Percentiles rank a stretch among this genome's conserved stretches.
Conservation (phyloP, 1,140 invertebrate genomes). For the Drosophila mayri region DNA sequence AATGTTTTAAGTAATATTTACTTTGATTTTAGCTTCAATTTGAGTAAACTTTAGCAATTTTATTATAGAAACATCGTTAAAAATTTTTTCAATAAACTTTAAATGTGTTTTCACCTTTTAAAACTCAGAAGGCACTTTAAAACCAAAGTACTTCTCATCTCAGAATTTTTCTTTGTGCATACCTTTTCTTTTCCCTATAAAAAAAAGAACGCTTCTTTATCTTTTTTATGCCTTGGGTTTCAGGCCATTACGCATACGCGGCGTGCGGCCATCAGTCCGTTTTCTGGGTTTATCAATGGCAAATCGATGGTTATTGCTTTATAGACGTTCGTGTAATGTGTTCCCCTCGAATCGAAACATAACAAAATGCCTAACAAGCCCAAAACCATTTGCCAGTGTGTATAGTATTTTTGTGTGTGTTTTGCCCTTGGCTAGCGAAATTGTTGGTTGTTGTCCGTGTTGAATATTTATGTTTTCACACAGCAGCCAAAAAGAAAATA, state of each 20-base stretch:
- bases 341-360: conserved; percentile 33
- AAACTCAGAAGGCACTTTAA: neutral
- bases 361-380: conserved; percentile 59
- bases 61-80: too few relatives aligned
- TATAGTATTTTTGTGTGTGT: conserved; percentile 5
- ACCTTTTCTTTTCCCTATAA: conserved; percentile 18
- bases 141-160: neutral
- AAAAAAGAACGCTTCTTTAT: conserved; percentile 11
- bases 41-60: accelerated
- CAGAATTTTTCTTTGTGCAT: neutral
- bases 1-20: neutral
- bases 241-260: conserved; percentile 55
- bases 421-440: conserved; percentile 44
- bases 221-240: conserved; percentile 42
- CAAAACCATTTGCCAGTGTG: conserved; percentile 26
- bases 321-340: conserved; percentile 43
- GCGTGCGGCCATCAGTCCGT: conserved; percentile 39
- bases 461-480: conserved; percentile 77
- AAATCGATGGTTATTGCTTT: conserved; percentile 61
- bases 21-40: neutral
- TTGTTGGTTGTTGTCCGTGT: conserved; percentile 41
- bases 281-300: conserved; percentile 50
- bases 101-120: neutral
- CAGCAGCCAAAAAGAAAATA: conserved; percentile 50
- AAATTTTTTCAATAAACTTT: neutral